Conservation (phyloP, 2,888 invertebrate genomes). For the Conomelus anceps region DNA sequence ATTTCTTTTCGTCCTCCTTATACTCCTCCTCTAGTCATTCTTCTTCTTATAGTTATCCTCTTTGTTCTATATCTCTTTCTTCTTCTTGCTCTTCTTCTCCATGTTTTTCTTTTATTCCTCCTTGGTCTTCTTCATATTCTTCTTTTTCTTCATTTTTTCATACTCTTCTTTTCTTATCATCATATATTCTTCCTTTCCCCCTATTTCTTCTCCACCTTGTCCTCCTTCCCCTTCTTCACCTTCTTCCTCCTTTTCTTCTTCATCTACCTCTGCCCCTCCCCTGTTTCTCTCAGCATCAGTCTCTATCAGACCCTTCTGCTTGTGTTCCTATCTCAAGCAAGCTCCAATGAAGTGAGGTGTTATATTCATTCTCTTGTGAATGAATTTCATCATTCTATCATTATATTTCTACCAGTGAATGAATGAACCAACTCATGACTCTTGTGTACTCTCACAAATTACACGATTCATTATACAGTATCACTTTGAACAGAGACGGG, state of each 20-base stretch:
- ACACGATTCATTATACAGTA: too few species aligned
- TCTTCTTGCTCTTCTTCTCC: not conserved
- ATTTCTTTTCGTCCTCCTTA: too few species aligned
- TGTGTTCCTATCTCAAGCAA: not conserved
- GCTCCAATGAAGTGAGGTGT: too few species aligned
- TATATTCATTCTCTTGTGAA: too few species aligned
- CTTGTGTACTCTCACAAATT: too few species aligned
- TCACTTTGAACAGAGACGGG: too few species aligned
- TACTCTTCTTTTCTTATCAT: too few species aligned
- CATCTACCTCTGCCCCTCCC: not conserved
- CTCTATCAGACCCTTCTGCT: not conserved
- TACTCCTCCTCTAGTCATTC: too few species aligned
- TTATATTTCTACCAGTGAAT: too few species aligned
- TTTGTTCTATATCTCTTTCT: not conserved
- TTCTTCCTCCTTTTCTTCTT: not conserved
- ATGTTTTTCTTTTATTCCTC: not conserved
- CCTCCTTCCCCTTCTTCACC: constrained; percentile 16
- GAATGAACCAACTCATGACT: too few species aligned
- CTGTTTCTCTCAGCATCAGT: not conserved
- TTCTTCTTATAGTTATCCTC: not conserved
- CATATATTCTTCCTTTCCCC: not conserved
- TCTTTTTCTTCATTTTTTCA: not conserved
- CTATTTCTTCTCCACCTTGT: constrained; percentile 13
- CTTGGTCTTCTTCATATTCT: not conserved
- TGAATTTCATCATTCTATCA: too few species aligned